These are phyloP conservation scores for Hoplostethus atlanticus DNA, from an alignment of 2,797 vertebrate species.

Conservation along the genomic window DNA sequence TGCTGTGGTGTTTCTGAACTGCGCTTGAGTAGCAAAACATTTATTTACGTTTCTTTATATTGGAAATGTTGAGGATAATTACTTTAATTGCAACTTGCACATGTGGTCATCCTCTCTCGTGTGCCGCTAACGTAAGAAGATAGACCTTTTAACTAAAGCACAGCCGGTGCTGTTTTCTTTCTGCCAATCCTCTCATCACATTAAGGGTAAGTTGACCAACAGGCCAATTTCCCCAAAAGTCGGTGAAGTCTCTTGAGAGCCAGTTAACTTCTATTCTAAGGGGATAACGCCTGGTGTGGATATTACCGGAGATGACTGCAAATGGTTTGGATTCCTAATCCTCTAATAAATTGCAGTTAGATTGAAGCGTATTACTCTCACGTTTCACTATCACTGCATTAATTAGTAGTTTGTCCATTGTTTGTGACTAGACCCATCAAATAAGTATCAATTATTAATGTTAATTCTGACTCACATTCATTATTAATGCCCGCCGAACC, in stretches of 20 bases:
- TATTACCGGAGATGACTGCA: not conserved
- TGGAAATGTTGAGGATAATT: not conserved
- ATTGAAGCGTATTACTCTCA: constrained; percentile 21
- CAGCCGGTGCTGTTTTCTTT: too few relatives aligned
- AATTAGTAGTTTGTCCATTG: constrained; percentile 49
- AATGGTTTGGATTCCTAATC: not conserved
- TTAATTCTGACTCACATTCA: constrained; percentile 58
- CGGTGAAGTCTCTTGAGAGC: not conserved
- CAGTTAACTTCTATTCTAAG: not conserved
- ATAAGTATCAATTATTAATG: constrained; percentile 73
- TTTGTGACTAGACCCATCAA: constrained; percentile 56
- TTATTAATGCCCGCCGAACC: constrained; percentile 60
- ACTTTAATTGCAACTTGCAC: not conserved
- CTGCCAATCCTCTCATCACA: too few relatives aligned
- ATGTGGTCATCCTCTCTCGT: not conserved
- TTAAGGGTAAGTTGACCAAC: too few relatives aligned
- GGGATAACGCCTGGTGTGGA: not conserved
- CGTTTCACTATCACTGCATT: constrained; percentile 39
- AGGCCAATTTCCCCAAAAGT: too few relatives aligned
- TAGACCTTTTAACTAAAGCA: too few relatives aligned
- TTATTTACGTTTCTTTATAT: too few relatives aligned
- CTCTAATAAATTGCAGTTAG: constrained; percentile 1
- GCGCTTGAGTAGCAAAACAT: too few relatives aligned
- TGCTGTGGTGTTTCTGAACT: too few relatives aligned
- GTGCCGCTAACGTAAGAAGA: too few relatives aligned